Conservation (phyloP, 1,140 invertebrate genomes). For the Drosophila lini region DNA sequence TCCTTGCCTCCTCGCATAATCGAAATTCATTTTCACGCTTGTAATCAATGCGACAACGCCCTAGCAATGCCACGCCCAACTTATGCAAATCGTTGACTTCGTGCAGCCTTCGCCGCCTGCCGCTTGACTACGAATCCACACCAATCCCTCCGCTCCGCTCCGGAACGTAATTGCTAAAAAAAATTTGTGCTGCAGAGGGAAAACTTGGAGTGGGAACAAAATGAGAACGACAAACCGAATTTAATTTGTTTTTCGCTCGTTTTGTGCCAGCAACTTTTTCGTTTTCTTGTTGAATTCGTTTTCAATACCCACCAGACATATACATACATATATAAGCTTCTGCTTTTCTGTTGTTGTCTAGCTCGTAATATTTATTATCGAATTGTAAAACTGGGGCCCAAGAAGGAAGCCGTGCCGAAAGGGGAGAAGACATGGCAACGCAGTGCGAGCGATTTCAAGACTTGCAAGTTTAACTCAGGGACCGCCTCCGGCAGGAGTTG, state of each 20-base stretch:
- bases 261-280: constrained; percentile 69
- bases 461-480: constrained; percentile 45
- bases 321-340: constrained; percentile 25
- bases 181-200: constrained; percentile 46
- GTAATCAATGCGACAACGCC: constrained; percentile 69
- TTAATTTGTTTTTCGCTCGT: constrained; percentile 79
- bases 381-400: constrained; percentile 56
- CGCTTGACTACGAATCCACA: neutral
- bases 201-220: constrained; percentile 51
- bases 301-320: constrained; percentile 40
- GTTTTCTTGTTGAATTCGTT: constrained; percentile 57
- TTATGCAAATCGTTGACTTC: constrained; percentile 71
- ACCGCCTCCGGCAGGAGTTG: constrained; percentile 56
- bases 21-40: constrained; percentile 78
- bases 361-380: constrained; percentile 81
- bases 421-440: constrained; percentile 55
- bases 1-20: constrained; percentile 59
- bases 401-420: constrained; percentile 3
- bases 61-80: constrained; percentile 44
- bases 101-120: constrained; percentile 22
- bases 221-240: constrained; percentile 75
- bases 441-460: constrained; percentile 69
- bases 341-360: constrained; percentile 66
- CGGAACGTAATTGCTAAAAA: constrained; percentile 72
- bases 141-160: neutral